These are phyloP conservation scores for Trachelus stipa DNA, from an alignment of 2,888 invertebrate genomes.

Conservation along the genomic window DNA sequence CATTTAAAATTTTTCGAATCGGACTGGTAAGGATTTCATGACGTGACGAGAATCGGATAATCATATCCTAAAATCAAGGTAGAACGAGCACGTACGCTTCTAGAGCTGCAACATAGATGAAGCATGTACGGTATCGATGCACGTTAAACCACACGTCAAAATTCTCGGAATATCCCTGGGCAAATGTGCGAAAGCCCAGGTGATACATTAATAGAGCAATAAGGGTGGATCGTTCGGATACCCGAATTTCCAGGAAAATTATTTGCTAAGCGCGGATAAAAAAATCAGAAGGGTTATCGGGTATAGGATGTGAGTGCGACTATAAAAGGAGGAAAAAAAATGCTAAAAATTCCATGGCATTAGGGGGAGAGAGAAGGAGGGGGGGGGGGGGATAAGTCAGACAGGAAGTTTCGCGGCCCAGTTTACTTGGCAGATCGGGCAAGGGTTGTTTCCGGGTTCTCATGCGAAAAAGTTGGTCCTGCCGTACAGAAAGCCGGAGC, in stretches of 20 bases:
- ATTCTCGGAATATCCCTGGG: background rate
- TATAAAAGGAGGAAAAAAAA: background rate
- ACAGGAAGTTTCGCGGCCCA: background rate
- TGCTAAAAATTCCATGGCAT: background rate
- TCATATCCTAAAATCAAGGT: background rate
- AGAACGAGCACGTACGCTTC: background rate
- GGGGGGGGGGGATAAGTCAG: background rate
- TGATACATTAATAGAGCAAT: background rate
- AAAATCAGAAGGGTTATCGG: background rate
- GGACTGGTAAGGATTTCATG: background rate
- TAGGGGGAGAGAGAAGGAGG: background rate
- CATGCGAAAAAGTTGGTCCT: background rate
- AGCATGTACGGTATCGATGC: background rate
- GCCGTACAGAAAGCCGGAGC: constrained; percentile 10
- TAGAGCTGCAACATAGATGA: background rate
- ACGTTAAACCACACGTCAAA: background rate
- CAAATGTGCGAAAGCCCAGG: background rate
- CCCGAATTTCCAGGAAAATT: background rate
- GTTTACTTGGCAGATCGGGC: background rate
- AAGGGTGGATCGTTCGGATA: background rate
- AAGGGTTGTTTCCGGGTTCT: background rate
- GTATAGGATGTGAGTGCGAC: background rate
- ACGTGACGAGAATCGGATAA: background rate
- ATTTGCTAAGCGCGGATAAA: background rate
- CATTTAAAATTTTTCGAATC: background rate